phyloP scores from a whole-genome alignment of 2,888 invertebrate species.

The Hetaerina titia region DNA sequence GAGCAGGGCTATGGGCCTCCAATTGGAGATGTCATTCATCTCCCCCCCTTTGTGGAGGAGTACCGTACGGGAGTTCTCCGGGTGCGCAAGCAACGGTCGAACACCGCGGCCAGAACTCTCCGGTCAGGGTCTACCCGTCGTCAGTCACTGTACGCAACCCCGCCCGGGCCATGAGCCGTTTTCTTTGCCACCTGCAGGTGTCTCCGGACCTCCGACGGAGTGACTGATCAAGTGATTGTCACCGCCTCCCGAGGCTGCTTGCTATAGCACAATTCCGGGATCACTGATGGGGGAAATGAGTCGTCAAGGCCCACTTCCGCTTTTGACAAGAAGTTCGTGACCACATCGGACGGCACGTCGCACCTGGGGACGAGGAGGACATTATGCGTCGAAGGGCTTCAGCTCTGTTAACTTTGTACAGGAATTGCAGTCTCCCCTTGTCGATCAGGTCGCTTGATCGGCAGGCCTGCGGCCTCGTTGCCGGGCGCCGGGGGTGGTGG shows the following conservation, averaged over 20 bases:
- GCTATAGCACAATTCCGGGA: too few species aligned
- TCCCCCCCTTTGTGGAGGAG: conserved; percentile 72
- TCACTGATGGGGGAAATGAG: too few species aligned
- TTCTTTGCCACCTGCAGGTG: conserved; percentile 69
- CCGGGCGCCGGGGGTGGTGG: too few species aligned
- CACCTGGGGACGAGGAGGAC: background rate
- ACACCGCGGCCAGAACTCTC: conserved; percentile 68
- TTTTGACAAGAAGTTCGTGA: background rate
- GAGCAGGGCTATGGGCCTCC: conserved; percentile 74
- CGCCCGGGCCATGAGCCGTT: conserved; percentile 72
- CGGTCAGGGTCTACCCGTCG: conserved; percentile 70
- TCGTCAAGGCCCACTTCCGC: too few species aligned
- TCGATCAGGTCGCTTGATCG: background rate
- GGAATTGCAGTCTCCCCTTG: background rate
- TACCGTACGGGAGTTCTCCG: conserved; percentile 68
- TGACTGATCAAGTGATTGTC: conserved; percentile 26
- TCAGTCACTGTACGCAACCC: conserved; percentile 71
- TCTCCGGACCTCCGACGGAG: conserved; percentile 52
- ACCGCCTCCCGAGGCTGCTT: background rate
- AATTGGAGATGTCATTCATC: conserved; percentile 70
- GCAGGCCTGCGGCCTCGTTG: too few species aligned
- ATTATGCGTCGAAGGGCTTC: background rate
- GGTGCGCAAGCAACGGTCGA: background rate
- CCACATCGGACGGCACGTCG: background rate
- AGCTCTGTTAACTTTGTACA: background rate